Percentiles rank a stretch among this genome's conserved stretches.
These are phyloP conservation scores for Diorhabda sublineata DNA, from an alignment of 1,140 invertebrate species.

Conservation along the genomic window DNA sequence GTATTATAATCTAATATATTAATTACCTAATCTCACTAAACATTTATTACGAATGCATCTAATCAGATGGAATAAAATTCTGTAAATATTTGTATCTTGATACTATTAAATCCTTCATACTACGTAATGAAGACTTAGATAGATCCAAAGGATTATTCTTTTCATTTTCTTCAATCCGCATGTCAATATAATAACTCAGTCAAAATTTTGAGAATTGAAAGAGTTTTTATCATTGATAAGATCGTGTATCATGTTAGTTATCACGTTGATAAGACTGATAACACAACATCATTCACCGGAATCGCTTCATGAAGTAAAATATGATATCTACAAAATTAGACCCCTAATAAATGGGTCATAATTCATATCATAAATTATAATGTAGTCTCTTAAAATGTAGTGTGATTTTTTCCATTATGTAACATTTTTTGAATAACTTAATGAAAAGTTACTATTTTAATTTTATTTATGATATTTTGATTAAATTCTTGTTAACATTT, in stretches of 20 bases:
- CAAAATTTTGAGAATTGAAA: background rate
- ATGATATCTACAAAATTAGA: conserved; percentile 3
- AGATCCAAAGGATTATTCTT: background rate
- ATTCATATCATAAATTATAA: background rate
- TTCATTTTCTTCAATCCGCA: background rate
- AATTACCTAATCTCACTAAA: background rate
- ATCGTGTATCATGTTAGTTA: background rate
- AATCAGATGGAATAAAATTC: background rate
- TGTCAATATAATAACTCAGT: conserved; percentile 1
- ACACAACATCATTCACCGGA: background rate
- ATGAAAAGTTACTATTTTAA: background rate
- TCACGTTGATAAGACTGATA: background rate
- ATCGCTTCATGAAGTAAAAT: background rate
- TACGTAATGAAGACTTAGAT: background rate
- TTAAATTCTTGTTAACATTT: background rate
- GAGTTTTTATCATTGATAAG: background rate
- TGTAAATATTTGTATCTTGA: background rate
- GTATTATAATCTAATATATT: too few species aligned
- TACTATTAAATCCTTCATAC: background rate
- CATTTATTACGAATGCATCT: background rate
- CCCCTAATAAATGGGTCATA: background rate
- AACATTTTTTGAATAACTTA: background rate
- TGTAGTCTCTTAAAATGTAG: background rate
- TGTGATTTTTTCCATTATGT: background rate
- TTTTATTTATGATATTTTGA: background rate